Evolutionary conservation across 2,113 vertebrate species (phyloP), one percentile per base, ranked within the genome.

Genomic region (Notiomystis cincta): DNA sequence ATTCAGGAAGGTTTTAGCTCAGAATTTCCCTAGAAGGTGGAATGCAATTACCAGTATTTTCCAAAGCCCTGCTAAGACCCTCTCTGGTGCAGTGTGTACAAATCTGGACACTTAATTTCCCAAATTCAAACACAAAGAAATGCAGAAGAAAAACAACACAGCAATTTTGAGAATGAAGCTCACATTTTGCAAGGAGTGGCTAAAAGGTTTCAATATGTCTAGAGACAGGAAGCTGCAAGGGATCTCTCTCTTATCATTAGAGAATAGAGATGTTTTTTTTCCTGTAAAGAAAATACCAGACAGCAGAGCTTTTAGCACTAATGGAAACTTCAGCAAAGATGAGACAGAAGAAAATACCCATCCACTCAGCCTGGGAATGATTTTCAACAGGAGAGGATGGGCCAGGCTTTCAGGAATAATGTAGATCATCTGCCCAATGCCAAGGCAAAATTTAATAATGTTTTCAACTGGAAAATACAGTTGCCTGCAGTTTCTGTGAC

Each of bases 271-370:
- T 89, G 62, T 4, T 90, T 95, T 82, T 81, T 71, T 78, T 51
- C 54, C 76, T 62, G 38, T 58, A 60, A 92, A 87, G 67, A 86
- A 93, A 95, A 93, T 27, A 91, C 15, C 64, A 84, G 80, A 51
- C 56, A 54, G 67, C 44, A 90, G 35, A 92, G 96, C 89, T 95
- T 89, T 95, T 91, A 93, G 76, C 67, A 58, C 67, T 96, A 95
- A 95, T 78, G 76, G 91, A 92, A 95, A 92, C 80, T 77, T 83
- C 64, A 75, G 76, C 38, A 84, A 86, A 86, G 76, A 81, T 2
- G 2, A 93, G 88, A 54, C 54, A 78, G 50, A 38, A 89, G 88
- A 91, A 95, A 90, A 65, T n/a, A 83, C 13, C 33, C 60, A 75
- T 72, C 35, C 86, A 67, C 69, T 60, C 76, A 94, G 69, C 38